These are phyloP conservation scores for Cordilura impudica DNA, from an alignment of 2,888 invertebrate species.

Conservation along the genomic window DNA sequence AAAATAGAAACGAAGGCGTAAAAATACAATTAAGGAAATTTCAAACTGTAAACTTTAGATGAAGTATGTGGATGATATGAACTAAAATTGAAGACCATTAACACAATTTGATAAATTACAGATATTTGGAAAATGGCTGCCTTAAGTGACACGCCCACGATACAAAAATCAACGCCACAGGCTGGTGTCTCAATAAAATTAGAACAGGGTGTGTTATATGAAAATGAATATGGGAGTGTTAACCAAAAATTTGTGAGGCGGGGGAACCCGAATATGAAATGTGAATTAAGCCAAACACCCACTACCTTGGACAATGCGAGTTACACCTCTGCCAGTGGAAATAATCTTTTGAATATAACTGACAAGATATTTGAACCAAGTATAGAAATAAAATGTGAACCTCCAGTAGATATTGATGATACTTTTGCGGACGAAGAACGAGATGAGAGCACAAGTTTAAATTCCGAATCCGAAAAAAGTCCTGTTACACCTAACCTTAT, in stretches of 20 bases:
- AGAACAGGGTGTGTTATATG: constrained; percentile 57
- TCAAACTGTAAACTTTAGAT: constrained; percentile 20
- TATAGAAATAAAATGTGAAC: constrained; percentile 66
- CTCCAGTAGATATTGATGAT: constrained; percentile 68
- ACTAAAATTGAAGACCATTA: neutral
- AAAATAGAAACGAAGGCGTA: constrained; percentile 57
- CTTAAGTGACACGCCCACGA: constrained; percentile 64
- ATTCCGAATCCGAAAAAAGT: neutral
- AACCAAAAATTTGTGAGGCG: neutral
- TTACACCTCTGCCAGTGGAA: neutral
- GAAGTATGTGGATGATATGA: constrained; percentile 15
- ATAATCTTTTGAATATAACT: constrained; percentile 11
- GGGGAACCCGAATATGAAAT: neutral
- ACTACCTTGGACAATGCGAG: neutral
- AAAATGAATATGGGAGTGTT: constrained; percentile 50
- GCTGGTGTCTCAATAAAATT: constrained; percentile 54
- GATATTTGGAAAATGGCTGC: constrained; percentile 59
- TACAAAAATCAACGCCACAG: constrained; percentile 33
- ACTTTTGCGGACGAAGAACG: constrained; percentile 27
- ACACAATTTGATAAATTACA: constrained; percentile 31
- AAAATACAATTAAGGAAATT: constrained; percentile 15
- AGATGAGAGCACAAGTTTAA: neutral
- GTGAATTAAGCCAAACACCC: constrained; percentile 23
- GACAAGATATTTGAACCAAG: constrained; percentile 49
- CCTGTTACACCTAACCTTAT: neutral